Percentiles rank a stretch among this genome's conserved stretches.
Evolutionary conservation across 2,113 vertebrate genomes (phyloP).

Genomic region (Pelobates fuscus): DNA sequence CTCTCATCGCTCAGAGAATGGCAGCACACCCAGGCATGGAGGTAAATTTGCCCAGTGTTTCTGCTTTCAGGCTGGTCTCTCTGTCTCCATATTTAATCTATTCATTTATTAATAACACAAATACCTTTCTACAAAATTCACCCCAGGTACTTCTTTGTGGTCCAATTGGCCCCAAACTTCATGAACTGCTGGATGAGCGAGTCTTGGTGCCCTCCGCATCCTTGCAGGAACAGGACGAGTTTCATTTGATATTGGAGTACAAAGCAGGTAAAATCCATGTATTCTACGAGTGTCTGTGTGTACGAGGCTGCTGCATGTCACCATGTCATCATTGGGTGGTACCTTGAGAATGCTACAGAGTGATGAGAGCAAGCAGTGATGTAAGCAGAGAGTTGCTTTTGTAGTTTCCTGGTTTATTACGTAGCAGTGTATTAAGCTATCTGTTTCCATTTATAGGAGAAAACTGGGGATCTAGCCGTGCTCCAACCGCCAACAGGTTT

Average conservation of each 20-base stretch:
- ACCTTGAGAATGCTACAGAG: too few relatives aligned
- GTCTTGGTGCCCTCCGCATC: slow-evolving; percentile 90
- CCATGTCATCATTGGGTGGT: too few relatives aligned
- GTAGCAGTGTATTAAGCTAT: neutral
- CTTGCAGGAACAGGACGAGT: slow-evolving; percentile 89
- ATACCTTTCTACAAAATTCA: neutral
- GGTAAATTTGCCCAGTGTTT: slow-evolving; percentile 73
- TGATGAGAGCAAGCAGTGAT: too few relatives aligned
- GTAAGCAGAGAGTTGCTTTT: too few relatives aligned
- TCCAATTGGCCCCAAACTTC: slow-evolving; percentile 93
- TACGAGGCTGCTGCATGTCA: neutral
- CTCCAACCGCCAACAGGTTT: slow-evolving; percentile 92
- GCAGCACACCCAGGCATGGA: slow-evolving; percentile 81
- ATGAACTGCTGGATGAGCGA: slow-evolving; percentile 88
- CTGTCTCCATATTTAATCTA: neutral
- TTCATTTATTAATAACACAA: neutral
- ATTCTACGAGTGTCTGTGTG: neutral
- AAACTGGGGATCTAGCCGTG: slow-evolving; percentile 78
- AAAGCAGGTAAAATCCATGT: slow-evolving; percentile 78
- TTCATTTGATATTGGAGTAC: slow-evolving; percentile 96
- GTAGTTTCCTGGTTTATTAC: too few relatives aligned
- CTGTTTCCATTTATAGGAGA: slow-evolving; percentile 74
- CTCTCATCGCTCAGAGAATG: slow-evolving; percentile 94
- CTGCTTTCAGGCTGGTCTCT: neutral
- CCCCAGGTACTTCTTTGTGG: slow-evolving; percentile 90